phyloP scores from a whole-genome alignment of 2,888 invertebrate genomes.

The Mongoloraphidia duomilia region DNA sequence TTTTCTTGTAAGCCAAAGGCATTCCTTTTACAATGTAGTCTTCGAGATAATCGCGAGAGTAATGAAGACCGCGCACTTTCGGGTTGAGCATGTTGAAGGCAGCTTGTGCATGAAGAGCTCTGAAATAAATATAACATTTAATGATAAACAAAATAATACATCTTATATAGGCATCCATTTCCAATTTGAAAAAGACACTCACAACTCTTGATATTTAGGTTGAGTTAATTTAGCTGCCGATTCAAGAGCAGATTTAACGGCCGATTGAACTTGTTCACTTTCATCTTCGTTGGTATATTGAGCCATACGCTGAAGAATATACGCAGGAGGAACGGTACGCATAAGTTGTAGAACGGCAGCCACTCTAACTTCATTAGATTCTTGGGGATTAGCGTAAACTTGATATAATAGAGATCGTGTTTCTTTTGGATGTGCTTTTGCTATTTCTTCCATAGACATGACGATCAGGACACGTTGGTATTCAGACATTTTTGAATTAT shows the following conservation, averaged over 20 bases:
- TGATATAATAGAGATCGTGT: conserved; percentile 45
- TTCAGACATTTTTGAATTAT: conserved; percentile 35
- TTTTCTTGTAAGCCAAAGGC: conserved; percentile 30
- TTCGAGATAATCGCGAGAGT: conserved; percentile 32
- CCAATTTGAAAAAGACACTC: conserved; percentile 22
- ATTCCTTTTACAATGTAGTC: conserved; percentile 28
- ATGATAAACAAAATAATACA: too few species aligned
- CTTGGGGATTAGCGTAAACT: conserved; percentile 49
- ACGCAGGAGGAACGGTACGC: conserved; percentile 40
- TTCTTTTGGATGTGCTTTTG: conserved; percentile 33
- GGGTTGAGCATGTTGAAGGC: conserved; percentile 28
- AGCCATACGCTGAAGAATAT: conserved; percentile 57
- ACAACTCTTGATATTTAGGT: conserved; percentile 34
- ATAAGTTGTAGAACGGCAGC: conserved; percentile 47
- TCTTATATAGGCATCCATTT: too few species aligned
- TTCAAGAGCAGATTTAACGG: conserved; percentile 47
- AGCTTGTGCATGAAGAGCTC: conserved; percentile 27
- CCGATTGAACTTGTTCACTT: conserved; percentile 47
- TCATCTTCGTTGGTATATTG: conserved; percentile 48
- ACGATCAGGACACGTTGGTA: conserved; percentile 52
- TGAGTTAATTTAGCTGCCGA: conserved; percentile 35
- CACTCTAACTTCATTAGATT: conserved; percentile 47
- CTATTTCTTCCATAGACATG: conserved; percentile 37
- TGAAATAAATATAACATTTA: conserved; percentile 16
- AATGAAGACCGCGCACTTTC: conserved; percentile 30